Base-by-base conservation (phyloP, 1,140 invertebrate genomes). In the Phthorimaea operculella region DNA sequence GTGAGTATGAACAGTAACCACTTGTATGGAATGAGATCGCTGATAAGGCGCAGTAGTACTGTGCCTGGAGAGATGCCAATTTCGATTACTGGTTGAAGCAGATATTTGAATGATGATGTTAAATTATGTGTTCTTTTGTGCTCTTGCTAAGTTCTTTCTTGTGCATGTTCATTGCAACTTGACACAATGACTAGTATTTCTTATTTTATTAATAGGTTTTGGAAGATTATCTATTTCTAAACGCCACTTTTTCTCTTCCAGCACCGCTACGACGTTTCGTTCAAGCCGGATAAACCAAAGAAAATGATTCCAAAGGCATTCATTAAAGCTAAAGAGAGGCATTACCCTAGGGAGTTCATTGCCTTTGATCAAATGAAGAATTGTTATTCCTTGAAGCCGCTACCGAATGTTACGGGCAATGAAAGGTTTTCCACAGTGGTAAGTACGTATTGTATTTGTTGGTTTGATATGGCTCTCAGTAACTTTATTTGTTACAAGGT, bases 351-450 rank as follows among this genome's bases (percentile, higher is more conserved):
- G 12, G 36, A 66, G 55, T 10, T 72, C 1, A 57, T 79, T 18
- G 78, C 78, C 5, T 84, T 80, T 63, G 81, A 84, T 62, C 79
- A 81, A 62, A 64, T 63, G 33, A 84, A 84, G 33, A 84, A 81
- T 60, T 76, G 76, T 33, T 84, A 79, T 28, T 28, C 68, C 6
- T 39, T 75, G 14, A 58, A 52, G 18, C 36, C 55, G 9, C 39
- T 72, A 5, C 48, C 67, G 15, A 60, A 62, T 34, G 58, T 75
- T 1, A 33, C 57, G 3, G 21, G 55, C 21, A 58, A 33, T 17
- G 71, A 74, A 3, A 60, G 72, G 9, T 63, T 63, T 11, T 42
- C 9, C 17, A 59, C 51, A 16, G 51, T 54, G 11, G 76, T 81
- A 60, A 72, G 74, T 69, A 52, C 16, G 2, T 28, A 28, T n/a